These are phyloP conservation scores for Venturia canescens DNA, from an alignment of 1,140 invertebrate genomes.

Conservation along the genomic window DNA sequence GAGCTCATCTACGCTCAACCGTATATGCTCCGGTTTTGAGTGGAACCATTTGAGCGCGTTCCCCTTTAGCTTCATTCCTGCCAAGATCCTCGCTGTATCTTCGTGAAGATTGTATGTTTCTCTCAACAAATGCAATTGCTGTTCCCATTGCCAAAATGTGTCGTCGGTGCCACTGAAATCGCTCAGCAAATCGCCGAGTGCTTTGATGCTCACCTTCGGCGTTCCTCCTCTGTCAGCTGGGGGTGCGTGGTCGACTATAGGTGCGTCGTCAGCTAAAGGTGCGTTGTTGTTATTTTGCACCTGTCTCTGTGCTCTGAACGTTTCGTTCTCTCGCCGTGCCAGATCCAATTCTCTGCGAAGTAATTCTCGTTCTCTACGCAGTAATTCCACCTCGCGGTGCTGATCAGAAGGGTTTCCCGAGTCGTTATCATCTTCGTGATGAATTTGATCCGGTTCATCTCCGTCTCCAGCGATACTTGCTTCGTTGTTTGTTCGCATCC, in stretches of 20 bases:
- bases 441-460: not conserved
- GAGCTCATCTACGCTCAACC: slow-evolving; percentile 37
- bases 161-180: slow-evolving; percentile 23
- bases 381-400: not conserved
- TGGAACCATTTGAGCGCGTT: too few species aligned
- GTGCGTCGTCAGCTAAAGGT: too few species aligned
- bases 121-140: slow-evolving; percentile 21
- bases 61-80: too few species aligned
- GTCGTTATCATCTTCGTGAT: not conserved
- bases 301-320: too few species aligned
- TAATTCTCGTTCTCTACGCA: not conserved
- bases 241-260: too few species aligned
- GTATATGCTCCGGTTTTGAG: not conserved
- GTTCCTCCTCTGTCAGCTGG: not conserved
- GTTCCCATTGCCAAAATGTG: slow-evolving; percentile 34
- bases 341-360: not conserved
- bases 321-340: not conserved
- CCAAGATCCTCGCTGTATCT: slow-evolving; percentile 26
- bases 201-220: not conserved
- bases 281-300: too few species aligned
- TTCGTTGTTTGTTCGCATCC: not conserved
- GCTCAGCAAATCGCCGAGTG: slow-evolving; percentile 20
- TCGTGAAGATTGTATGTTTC: slow-evolving; percentile 11
- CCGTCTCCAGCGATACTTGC: not conserved
- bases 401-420: not conserved